Base-by-base conservation (phyloP, 1,140 invertebrate genomes). In the Colletes gigas region DNA sequence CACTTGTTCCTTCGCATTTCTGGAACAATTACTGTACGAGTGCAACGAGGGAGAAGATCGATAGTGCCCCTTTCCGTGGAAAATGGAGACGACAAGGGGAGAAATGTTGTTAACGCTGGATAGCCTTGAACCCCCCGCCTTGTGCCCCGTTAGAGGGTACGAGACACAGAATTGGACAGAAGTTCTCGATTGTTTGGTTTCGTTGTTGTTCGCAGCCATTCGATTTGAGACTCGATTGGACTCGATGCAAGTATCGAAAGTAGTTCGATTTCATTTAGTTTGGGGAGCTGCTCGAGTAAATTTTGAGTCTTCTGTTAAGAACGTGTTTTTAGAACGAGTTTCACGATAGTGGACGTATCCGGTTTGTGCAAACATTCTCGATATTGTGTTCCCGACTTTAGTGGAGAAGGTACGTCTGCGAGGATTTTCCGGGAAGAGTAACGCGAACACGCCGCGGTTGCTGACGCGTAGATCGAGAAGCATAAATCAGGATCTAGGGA, bases 401-500 rank as follows among this genome's bases (percentile, higher is more conserved):
- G 67, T 17, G 12, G 19, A 69, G 21, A 6, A 14, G 54, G 70
- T 14, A 63, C 57, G 59, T 65, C 47, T 17, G 39, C 3, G 4
- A 19, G 66, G 30, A 57, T 78, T 55, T 52, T 17, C n/a, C 14
- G 30, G 8, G 63, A 52, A 74, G 67, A 70, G 60, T 10, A 39
- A 41, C 41, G 60, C 12, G 77, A 57, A 39, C 70, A 21, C 15
- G 39, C 50, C 7, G 63, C 19, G 68, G 39, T 50, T 71, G 81
- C 81, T 85, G 83, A 85, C 76, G 83, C 68, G 59, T 67, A 66
- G 67, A 84, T 77, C 87, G 81, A 74, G 65, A 47, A 84, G 70
- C 67, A 81, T 85, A 83, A 84, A 84, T 86, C 88, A 87, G 78
- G 83, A 89, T 81, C 84, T 80, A 83, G 69, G 63, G 55, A 52